Percentiles rank a stretch among this genome's conserved stretches.
Conservation (phyloP, 2,797 vertebrate genomes). For the Bucorvus abyssinicus region DNA sequence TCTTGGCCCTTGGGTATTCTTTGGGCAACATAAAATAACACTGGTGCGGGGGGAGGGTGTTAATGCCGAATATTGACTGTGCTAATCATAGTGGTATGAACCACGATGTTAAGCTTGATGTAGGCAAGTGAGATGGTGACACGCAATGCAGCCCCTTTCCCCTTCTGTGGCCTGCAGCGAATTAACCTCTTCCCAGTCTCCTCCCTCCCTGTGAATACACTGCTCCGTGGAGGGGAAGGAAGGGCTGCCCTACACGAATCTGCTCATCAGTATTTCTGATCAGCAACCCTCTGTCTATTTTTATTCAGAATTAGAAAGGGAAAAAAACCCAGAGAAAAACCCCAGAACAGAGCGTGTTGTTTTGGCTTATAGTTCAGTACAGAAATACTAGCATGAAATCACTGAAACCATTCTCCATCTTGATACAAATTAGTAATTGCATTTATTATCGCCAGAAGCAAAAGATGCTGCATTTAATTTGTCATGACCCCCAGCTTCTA, state of each 20-base stretch:
- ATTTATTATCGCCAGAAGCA: conserved; percentile 23
- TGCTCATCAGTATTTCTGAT: neutral
- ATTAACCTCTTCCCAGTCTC: neutral
- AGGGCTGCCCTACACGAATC: neutral
- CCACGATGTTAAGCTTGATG: neutral
- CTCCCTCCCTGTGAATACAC: neutral
- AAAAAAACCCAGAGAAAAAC: neutral
- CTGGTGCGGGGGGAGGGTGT: neutral
- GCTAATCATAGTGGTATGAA: neutral
- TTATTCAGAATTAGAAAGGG: neutral
- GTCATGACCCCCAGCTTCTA: conserved; percentile 12
- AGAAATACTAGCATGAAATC: neutral
- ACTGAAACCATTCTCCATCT: neutral
- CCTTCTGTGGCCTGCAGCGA: neutral
- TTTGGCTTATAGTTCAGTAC: neutral
- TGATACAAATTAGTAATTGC: conserved; percentile 8
- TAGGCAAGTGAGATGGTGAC: neutral
- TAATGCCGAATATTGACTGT: neutral
- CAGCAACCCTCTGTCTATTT: neutral
- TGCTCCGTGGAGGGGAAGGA: neutral
- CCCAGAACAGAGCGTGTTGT: neutral
- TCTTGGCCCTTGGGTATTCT: neutral
- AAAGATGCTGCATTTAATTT: conserved; percentile 44
- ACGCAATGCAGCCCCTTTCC: neutral
- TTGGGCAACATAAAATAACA: neutral